Evolutionary conservation across 2,888 invertebrate genomes (phyloP).

Genomic region (Leucophora obtusa): DNA sequence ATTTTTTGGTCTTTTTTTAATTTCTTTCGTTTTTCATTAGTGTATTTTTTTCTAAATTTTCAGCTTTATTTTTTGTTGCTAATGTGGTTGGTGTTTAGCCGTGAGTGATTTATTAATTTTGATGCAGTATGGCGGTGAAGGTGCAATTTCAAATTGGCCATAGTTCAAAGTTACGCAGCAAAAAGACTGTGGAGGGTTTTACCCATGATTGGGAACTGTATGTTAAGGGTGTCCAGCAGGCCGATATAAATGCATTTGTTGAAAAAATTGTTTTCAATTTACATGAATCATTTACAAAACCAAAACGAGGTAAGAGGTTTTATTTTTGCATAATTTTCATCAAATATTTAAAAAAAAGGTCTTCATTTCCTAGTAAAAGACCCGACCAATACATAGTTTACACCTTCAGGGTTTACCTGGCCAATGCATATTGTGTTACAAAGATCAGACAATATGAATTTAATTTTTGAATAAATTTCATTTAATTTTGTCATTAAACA

Average conservation of each 20-base stretch:
- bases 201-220: slow-evolving; percentile 99
- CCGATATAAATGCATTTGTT: slow-evolving; percentile 92
- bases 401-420: too few relatives aligned
- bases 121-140: slow-evolving; percentile 82
- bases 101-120: neutral
- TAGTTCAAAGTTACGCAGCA: slow-evolving; percentile 88
- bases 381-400: too few relatives aligned
- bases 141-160: slow-evolving; percentile 96
- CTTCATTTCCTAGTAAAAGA: too few relatives aligned
- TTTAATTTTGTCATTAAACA: too few relatives aligned
- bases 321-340: too few relatives aligned
- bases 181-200: slow-evolving; percentile 92
- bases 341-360: too few relatives aligned
- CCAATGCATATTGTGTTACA: too few relatives aligned
- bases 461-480: too few relatives aligned
- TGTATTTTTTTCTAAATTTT: slow-evolving; percentile 9
- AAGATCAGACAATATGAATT: too few relatives aligned
- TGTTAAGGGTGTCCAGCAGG: slow-evolving; percentile 91
- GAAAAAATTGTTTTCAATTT: slow-evolving; percentile 95
- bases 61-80: neutral
- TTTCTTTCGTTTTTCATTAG: neutral
- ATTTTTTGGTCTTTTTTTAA: neutral
- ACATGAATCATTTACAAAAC: slow-evolving; percentile 95
- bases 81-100: neutral
- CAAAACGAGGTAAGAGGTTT: slow-evolving; percentile 87